Conservation (phyloP, 2,113 vertebrate genomes). For the Ceratotherium simum region DNA sequence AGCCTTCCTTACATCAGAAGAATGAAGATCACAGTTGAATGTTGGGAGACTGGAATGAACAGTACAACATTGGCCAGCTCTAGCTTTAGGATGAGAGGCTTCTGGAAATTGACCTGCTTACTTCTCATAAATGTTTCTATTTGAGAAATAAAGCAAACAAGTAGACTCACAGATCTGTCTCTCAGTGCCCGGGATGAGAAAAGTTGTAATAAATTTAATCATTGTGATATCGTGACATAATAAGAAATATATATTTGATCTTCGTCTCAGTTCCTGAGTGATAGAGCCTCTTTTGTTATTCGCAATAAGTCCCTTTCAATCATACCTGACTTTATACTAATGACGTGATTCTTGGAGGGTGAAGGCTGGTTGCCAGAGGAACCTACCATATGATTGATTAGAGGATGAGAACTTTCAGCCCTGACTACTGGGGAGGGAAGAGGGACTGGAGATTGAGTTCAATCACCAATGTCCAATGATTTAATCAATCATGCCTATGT, state of each 20-base stretch:
- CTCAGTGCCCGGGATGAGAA: not conserved
- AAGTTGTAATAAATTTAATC: not conserved
- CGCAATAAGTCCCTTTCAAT: not conserved
- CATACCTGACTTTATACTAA: not conserved
- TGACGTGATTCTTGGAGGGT: not conserved
- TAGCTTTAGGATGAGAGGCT: not conserved
- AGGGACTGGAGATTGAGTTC: not conserved
- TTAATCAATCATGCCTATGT: not conserved
- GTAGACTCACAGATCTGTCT: not conserved
- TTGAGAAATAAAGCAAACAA: not conserved
- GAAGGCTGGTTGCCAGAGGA: not conserved
- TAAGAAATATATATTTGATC: not conserved
- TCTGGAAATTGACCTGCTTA: not conserved
- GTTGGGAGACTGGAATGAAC: not conserved
- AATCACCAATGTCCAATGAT: not conserved
- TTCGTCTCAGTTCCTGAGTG: not conserved
- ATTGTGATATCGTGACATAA: not conserved
- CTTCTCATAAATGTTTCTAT: slow-evolving; percentile 5
- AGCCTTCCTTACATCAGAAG: not conserved
- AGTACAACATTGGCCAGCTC: not conserved
- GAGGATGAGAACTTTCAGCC: not conserved
- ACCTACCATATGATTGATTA: not conserved
- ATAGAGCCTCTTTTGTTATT: not conserved
- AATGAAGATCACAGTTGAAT: not conserved
- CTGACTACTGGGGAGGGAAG: not conserved